Conservation (phyloP, 23 tunicate species). For the Clavelina lepadiformis region DNA sequence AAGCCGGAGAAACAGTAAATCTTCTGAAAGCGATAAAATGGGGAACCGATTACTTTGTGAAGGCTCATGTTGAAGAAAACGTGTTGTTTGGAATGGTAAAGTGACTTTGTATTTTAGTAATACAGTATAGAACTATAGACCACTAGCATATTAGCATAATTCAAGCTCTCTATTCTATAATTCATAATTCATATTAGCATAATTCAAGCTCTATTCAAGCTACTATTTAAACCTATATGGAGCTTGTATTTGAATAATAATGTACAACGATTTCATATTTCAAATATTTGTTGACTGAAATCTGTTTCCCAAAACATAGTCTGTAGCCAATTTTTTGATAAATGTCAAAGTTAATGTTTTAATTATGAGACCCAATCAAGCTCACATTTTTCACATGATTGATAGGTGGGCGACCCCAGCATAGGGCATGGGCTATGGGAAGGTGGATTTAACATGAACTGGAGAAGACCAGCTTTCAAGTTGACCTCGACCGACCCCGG, state of each 20-base stretch:
- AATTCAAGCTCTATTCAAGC: background rate
- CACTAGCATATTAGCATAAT: no score
- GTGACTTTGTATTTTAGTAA: background rate
- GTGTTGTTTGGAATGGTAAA: conserved; percentile 73
- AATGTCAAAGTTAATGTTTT: no score
- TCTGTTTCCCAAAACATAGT: no score
- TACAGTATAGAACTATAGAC: background rate
- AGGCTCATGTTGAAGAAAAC: conserved; percentile 41
- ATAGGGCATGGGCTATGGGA: conserved; percentile 67
- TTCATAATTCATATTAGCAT: no score
- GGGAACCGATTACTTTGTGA: conserved; percentile 84
- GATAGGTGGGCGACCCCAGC: conserved; percentile 74
- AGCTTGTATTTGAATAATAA: no score
- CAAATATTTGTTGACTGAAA: no score
- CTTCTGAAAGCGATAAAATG: conserved; percentile 65
- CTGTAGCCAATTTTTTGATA: no score
- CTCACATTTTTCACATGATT: no score
- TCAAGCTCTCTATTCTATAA: no score
- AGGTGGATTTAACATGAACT: conserved; percentile 20
- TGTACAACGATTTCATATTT: no score
- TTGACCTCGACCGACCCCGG: conserved; percentile 43
- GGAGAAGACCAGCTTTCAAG: conserved; percentile 75
- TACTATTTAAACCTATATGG: no score
- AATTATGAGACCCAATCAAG: no score
- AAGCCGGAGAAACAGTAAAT: conserved; percentile 33